phyloP scores from a whole-genome alignment of 2,888 invertebrate genomes.

The Epistrophella euchroma region DNA sequence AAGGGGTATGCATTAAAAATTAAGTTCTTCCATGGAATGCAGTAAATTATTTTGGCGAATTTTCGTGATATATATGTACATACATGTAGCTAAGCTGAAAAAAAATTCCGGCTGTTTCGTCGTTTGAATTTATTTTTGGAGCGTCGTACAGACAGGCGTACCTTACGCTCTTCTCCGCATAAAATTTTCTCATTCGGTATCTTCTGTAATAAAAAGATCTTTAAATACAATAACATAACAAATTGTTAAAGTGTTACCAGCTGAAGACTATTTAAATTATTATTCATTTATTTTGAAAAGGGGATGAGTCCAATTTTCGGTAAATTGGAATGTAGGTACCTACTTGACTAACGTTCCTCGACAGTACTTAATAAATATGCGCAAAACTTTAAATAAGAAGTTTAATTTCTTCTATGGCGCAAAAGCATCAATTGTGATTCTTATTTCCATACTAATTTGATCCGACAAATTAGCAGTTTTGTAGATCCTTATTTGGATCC shows the following conservation, averaged over 20 bases:
- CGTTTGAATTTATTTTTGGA: constrained; percentile 74
- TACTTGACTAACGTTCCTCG: too few species aligned
- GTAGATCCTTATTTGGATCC: too few species aligned
- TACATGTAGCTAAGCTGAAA: background rate
- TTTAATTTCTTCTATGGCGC: too few species aligned
- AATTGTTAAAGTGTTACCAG: constrained; percentile 49
- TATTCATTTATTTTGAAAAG: background rate
- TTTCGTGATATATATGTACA: constrained; percentile 21
- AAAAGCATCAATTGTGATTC: too few species aligned
- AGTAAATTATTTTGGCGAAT: constrained; percentile 11
- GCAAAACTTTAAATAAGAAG: too few species aligned
- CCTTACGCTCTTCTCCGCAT: constrained; percentile 46
- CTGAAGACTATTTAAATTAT: background rate
- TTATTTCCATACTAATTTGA: too few species aligned
- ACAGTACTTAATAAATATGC: too few species aligned
- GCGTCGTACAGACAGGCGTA: constrained; percentile 25
- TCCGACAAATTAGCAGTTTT: too few species aligned
- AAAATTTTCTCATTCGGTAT: constrained; percentile 17
- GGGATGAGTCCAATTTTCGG: too few species aligned
- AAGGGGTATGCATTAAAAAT: background rate
- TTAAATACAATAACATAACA: constrained; percentile 55
- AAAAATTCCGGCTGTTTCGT: constrained; percentile 21
- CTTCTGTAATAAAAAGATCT: constrained; percentile 55
- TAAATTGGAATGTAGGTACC: too few species aligned
- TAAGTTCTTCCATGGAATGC: background rate